Percentiles rank a stretch among this genome's conserved stretches.
phyloP scores from a whole-genome alignment of 1,140 invertebrate genomes.

The Philaenus spumarius region DNA sequence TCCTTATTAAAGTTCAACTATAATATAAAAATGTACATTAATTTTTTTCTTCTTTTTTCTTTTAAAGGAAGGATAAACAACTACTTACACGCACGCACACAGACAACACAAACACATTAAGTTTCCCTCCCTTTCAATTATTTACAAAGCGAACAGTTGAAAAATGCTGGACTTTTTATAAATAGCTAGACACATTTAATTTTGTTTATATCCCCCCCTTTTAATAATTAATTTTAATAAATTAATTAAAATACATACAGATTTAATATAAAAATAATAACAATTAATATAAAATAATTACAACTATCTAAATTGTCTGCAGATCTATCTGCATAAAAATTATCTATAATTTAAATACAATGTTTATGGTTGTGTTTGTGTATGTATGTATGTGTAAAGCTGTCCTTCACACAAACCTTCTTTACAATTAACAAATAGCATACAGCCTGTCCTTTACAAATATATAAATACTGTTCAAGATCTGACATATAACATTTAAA shows the following conservation, averaged over 20 bases:
- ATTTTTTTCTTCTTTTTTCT: not conserved
- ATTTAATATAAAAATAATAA: not conserved
- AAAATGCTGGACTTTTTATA: conserved; percentile 18
- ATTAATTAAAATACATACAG: not conserved
- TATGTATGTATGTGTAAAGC: too few species aligned
- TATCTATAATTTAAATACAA: too few species aligned
- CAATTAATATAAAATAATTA: too few species aligned
- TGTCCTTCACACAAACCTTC: too few species aligned
- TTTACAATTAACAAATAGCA: too few species aligned
- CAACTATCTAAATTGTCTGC: too few species aligned
- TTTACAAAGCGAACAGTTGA: conserved; percentile 16
- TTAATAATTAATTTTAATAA: not conserved
- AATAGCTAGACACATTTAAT: not conserved
- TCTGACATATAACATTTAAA: too few species aligned
- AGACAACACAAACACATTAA: conserved; percentile 12
- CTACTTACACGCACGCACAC: conserved; percentile 12
- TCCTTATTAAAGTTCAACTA: conserved; percentile 14
- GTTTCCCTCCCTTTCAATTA: conserved; percentile 7
- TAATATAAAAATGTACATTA: conserved; percentile 18
- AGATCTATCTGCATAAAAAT: too few species aligned
- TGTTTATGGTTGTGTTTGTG: not conserved
- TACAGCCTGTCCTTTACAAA: too few species aligned
- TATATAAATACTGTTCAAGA: too few species aligned
- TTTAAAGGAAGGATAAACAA: conserved; percentile 6
- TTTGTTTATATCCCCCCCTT: not conserved